phyloP scores from a whole-genome alignment of 2,888 invertebrate species.

The Hymenopus coronatus region DNA sequence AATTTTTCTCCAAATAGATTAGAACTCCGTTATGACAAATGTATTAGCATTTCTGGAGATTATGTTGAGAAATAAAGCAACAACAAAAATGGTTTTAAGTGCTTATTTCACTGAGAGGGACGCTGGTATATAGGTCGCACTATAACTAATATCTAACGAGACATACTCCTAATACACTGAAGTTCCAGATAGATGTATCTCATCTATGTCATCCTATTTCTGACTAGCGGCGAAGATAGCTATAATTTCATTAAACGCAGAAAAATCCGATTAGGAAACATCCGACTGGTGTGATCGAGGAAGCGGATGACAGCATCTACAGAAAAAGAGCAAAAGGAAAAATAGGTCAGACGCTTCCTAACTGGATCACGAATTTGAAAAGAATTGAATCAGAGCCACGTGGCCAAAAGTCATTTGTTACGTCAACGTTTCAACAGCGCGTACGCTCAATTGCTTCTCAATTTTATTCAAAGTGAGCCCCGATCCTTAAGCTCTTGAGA shows the following conservation, averaged over 20 bases:
- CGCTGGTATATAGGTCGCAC: no score
- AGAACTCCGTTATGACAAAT: no score
- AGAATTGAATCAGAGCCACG: not conserved
- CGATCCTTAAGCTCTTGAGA: not conserved
- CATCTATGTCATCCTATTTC: no score
- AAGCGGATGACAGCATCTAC: not conserved
- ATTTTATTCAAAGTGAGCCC: not conserved
- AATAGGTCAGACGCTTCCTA: not conserved
- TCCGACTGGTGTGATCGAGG: not conserved
- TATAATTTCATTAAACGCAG: not conserved
- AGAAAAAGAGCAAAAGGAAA: not conserved
- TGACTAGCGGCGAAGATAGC: no score
- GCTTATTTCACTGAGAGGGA: no score
- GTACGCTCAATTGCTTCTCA: not conserved
- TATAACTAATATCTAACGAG: no score
- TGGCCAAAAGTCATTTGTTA: not conserved
- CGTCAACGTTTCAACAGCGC: not conserved
- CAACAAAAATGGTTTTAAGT: no score
- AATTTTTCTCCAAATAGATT: no score
- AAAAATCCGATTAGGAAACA: not conserved
- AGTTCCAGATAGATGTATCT: no score
- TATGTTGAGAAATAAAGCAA: no score
- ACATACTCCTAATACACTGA: no score
- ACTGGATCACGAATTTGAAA: not conserved
- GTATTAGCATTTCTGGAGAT: no score